Percentiles rank a stretch among this genome's conserved stretches.
Evolutionary conservation across 2,113 vertebrate species (phyloP).

Genomic region (Corythaeola cristata): DNA sequence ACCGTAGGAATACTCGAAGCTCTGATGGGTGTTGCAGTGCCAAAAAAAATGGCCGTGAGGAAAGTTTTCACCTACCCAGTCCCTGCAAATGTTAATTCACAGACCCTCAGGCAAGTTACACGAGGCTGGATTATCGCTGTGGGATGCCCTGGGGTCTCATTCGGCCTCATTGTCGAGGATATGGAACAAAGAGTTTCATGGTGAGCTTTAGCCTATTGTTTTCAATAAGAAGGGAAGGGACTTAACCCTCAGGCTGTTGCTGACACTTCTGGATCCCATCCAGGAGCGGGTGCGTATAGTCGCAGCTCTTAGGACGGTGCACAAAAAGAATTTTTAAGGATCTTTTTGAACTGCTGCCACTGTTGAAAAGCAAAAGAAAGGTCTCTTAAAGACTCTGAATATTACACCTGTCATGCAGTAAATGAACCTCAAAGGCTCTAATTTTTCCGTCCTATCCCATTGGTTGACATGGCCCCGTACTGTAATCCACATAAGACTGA

Average conservation of each 20-base stretch:
- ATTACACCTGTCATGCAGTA: background rate
- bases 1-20: background rate
- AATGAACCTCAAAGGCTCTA: background rate
- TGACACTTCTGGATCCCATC: background rate
- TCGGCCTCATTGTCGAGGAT: background rate
- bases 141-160: slow-evolving; percentile 19
- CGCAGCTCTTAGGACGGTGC: background rate
- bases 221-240: background rate
- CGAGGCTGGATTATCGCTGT: slow-evolving; percentile 14
- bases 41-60: background rate
- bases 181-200: slow-evolving; percentile 19
- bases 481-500: background rate
- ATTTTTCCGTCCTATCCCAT: background rate
- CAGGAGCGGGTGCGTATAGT: background rate
- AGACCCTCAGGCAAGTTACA: slow-evolving; percentile 28
- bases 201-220: slow-evolving; percentile 41
- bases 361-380: slow-evolving; percentile 12
- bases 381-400: background rate
- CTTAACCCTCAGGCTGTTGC: background rate
- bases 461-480: background rate
- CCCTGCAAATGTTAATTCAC: background rate
- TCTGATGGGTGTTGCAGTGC: background rate
- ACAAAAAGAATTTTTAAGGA: background rate
- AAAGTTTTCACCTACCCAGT: background rate
- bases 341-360: background rate